Base-by-base conservation (phyloP, 1,140 invertebrate genomes). In the Olivierus martensii region DNA sequence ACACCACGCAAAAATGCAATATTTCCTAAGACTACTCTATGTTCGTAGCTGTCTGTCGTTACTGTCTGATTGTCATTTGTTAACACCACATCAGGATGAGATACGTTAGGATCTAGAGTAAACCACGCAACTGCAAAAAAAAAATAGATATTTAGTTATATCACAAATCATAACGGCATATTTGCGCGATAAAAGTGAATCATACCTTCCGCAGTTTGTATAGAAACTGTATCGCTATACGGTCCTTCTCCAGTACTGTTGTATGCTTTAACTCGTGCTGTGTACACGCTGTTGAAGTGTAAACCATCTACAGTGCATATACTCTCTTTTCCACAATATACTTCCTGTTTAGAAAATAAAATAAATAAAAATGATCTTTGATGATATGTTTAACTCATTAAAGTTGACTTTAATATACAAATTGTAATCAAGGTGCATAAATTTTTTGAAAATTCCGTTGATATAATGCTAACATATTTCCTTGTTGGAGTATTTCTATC, bases 231-330 rank as follows among this genome's bases (percentile, higher is more conserved):
- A 65, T 96, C 89, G 61, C 90, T 93, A 75, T 95, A 97, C 55
- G 84, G 81, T 55, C 90, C 90, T 70, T 94, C 90, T 2, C 93
- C 93, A 14, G 88, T 87, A 58, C 84, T 86, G 72, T 97, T 97
- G 73, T 93, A 94, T 10, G 91, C 90, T 69, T 94, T 92, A 37
- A 98, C 90, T 50, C 94, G 75, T n/a, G 91, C 92, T 66, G 91
- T 91, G 75, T 98, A 98, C 67, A 94, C 77, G 45, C 87, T 92
- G 71, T 95, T 89, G 76, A 97, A 97, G 72, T 97, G 92, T 36
- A 98, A 78, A 0, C 93, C 93, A 70, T 96, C 92, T 34, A 98
- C 87, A 5, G 91, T 96, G 71, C 93, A 97, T 60, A 95, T 92
- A 28, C 87, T 92, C 68, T 98, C 92, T 57, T 85, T 81, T 15